Conservation (phyloP, 2,888 invertebrate genomes). For the Leptopilina drosophilae region DNA sequence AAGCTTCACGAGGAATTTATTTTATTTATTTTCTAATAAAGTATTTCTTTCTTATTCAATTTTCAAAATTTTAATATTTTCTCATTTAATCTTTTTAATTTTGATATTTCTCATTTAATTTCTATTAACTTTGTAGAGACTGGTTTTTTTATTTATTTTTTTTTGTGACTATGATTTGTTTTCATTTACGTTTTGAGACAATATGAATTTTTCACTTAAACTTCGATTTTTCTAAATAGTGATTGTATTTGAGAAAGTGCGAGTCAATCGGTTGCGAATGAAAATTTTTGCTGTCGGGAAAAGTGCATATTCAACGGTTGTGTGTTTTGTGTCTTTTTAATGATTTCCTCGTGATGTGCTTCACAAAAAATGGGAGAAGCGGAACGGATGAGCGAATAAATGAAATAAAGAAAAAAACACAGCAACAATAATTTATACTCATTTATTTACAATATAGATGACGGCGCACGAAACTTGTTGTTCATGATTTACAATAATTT, state of each 20-base stretch:
- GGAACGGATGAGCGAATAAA: conserved; percentile 12
- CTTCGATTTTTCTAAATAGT: neutral
- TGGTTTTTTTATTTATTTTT: neutral
- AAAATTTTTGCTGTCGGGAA: neutral
- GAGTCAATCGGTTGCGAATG: neutral
- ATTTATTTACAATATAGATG: conserved; percentile 65
- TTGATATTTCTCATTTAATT: too few species aligned
- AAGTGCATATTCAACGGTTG: conserved; percentile 22
- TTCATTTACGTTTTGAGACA: neutral
- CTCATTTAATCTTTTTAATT: too few species aligned
- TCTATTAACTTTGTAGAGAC: too few species aligned
- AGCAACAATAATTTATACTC: conserved; percentile 63
- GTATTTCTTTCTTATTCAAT: too few species aligned
- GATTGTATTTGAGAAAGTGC: conserved; percentile 22
- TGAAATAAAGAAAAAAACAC: conserved; percentile 53
- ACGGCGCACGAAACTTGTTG: conserved; percentile 48
- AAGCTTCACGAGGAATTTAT: neutral
- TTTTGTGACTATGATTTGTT: neutral
- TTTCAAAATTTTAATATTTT: too few species aligned
- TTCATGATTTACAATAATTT: conserved; percentile 49
- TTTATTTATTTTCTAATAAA: too few species aligned
- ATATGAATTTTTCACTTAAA: too few species aligned
- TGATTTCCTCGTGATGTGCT: conserved; percentile 10
- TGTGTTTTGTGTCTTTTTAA: neutral
- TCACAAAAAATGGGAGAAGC: neutral